phyloP scores from a whole-genome alignment of 2,113 vertebrate species.

The Urocitellus parryii region DNA sequence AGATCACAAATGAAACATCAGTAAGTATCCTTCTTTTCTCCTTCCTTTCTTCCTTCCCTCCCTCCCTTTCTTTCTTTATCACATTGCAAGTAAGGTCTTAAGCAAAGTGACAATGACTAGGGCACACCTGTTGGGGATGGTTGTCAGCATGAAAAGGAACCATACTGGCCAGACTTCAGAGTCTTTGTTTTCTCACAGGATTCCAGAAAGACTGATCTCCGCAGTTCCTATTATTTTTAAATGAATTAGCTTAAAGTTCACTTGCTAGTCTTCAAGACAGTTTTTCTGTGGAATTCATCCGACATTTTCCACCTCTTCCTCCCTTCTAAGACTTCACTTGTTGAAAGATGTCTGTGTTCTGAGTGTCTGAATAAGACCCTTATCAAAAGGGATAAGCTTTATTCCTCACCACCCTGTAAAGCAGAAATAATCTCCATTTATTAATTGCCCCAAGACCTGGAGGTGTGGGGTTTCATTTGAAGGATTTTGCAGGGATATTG shows the following conservation, averaged over 20 bases:
- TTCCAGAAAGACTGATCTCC: not conserved
- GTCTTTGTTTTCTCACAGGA: not conserved
- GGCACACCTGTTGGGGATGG: not conserved
- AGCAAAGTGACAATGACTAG: not conserved
- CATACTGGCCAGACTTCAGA: not conserved
- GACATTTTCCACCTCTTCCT: not conserved
- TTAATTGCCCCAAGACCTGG: constrained; percentile 19
- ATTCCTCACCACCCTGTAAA: not conserved
- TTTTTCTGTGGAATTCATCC: constrained; percentile 8
- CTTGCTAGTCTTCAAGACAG: not conserved
- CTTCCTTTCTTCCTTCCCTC: too few species aligned
- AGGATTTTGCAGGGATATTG: not conserved
- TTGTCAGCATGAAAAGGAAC: not conserved
- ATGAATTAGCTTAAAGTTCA: constrained; percentile 31
- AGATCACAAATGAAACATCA: not conserved
- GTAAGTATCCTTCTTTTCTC: not conserved
- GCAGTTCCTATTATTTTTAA: not conserved
- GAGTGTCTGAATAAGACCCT: not conserved
- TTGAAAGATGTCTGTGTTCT: constrained; percentile 61
- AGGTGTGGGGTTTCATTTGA: not conserved
- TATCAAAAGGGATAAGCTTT: constrained; percentile 31
- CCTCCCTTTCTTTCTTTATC: accelerated
- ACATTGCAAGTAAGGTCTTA: not conserved
- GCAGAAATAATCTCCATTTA: constrained; percentile 7
- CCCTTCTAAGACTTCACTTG: not conserved